These are phyloP conservation scores for Lordiphosa clarofinis DNA, from an alignment of 1,140 invertebrate genomes.

Conservation along the genomic window DNA sequence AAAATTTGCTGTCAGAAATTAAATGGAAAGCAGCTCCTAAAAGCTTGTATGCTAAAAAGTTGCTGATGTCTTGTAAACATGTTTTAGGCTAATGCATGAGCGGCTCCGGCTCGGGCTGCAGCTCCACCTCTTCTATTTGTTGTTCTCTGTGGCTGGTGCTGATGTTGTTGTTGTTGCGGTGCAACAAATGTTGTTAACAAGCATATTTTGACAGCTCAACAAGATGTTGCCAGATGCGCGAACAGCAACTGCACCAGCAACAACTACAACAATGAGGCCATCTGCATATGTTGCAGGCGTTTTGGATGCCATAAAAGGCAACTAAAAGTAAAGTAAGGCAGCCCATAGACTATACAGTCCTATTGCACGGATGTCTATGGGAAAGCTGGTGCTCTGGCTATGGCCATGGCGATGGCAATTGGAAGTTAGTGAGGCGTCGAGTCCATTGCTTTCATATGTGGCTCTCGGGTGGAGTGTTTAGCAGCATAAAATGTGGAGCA, in stretches of 20 bases:
- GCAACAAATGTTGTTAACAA: constrained; percentile 77
- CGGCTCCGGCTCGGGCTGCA: background rate
- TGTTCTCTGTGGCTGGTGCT: constrained; percentile 14
- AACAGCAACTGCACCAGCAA: constrained; percentile 47
- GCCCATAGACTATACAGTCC: constrained; percentile 26
- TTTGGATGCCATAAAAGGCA: constrained; percentile 47
- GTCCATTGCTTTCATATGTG: constrained; percentile 58
- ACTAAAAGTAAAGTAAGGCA: constrained; percentile 42
- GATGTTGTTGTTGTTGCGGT: constrained; percentile 53
- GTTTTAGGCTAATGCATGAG: constrained; percentile 70
- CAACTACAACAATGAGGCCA: constrained; percentile 33
- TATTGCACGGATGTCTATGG: constrained; percentile 37
- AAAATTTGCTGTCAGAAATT: constrained; percentile 71
- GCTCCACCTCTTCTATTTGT: background rate
- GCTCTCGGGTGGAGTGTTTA: constrained; percentile 24
- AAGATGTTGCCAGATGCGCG: constrained; percentile 76
- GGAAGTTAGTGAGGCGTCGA: constrained; percentile 46
- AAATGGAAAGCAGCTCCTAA: constrained; percentile 68
- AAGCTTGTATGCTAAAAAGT: constrained; percentile 49
- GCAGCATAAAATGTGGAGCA: constrained; percentile 49
- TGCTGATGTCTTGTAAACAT: constrained; percentile 59
- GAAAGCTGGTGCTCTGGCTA: constrained; percentile 41
- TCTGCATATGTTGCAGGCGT: constrained; percentile 62
- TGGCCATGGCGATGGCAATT: constrained; percentile 41
- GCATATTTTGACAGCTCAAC: constrained; percentile 77